phyloP scores from a whole-genome alignment of 2,797 vertebrate species.

The Rhinophrynus dorsalis region DNA sequence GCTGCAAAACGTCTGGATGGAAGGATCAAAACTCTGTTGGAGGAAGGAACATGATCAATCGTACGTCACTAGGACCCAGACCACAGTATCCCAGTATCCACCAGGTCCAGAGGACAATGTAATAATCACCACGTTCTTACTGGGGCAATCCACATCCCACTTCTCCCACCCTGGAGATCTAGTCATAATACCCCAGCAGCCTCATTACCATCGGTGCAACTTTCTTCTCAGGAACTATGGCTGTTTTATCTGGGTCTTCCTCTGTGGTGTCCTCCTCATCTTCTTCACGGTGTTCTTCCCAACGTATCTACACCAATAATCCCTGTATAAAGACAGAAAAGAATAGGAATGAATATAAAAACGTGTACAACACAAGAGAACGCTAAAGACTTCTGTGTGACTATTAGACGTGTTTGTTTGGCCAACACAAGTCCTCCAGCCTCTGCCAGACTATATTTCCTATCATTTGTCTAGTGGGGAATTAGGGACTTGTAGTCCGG shows the following conservation, averaged over 20 bases:
- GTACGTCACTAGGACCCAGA: not conserved
- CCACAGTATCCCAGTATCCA: constrained; percentile 18
- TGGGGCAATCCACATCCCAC: not conserved
- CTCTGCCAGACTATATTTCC: too few relatives aligned
- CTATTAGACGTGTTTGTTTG: not conserved
- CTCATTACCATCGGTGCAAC: constrained; percentile 6
- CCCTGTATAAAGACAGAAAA: not conserved
- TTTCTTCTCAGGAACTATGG: constrained; percentile 15
- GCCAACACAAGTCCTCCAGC: too few relatives aligned
- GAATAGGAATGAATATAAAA: not conserved
- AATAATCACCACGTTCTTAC: constrained; percentile 12
- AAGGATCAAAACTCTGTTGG: constrained; percentile 88
- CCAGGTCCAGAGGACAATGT: constrained; percentile 7
- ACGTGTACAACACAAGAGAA: not conserved
- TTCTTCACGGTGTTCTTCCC: constrained; percentile 38
- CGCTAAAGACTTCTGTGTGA: not conserved
- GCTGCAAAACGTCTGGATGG: constrained; percentile 85
- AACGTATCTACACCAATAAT: not conserved
- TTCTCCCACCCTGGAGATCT: not conserved
- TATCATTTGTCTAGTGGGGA: too few relatives aligned
- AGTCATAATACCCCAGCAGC: not conserved
- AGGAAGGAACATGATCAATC: constrained; percentile 49
- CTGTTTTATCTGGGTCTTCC: constrained; percentile 36
- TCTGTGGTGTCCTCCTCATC: constrained; percentile 17
- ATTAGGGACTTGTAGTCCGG: too few relatives aligned